A percentile compares a stretch with the other conserved stretches of the same genome.
These are phyloP conservation scores for Urocitellus parryii DNA, from an alignment of 2,113 vertebrate genomes.

Conservation along the genomic window DNA sequence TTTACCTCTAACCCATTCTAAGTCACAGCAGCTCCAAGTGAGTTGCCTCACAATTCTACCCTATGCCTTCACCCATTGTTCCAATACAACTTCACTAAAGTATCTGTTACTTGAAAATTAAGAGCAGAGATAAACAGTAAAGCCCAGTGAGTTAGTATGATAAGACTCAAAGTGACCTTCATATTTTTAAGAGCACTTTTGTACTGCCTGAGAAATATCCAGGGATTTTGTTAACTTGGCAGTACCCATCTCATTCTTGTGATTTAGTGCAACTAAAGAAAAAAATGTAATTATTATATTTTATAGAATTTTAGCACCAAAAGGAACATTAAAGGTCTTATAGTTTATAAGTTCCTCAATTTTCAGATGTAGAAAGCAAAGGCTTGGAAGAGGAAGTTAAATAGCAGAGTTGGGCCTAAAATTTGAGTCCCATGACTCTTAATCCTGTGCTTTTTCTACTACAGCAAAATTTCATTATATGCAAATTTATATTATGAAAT, in stretches of 20 bases:
- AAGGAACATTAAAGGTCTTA: not conserved
- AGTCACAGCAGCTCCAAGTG: not conserved
- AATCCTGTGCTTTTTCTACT: not conserved
- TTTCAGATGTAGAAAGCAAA: conserved; percentile 47
- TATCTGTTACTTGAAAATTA: not conserved
- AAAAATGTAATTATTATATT: conserved; percentile 12
- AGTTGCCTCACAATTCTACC: not conserved
- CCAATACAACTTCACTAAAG: conserved; percentile 3
- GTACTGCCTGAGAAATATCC: not conserved
- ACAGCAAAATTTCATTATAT: not conserved
- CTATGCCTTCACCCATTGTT: not conserved
- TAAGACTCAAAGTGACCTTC: not conserved
- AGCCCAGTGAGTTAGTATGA: not conserved
- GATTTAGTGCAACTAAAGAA: conserved; percentile 45
- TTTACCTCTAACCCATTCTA: not conserved
- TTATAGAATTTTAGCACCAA: conserved; percentile 22
- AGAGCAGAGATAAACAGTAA: conserved; percentile 22
- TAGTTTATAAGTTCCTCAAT: not conserved
- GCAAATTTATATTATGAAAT: conserved; percentile 9
- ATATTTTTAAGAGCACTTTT: conserved; percentile 27
- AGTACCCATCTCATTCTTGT: not conserved
- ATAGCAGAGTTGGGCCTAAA: not conserved
- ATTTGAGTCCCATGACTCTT: not conserved
- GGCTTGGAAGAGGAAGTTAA: not conserved
- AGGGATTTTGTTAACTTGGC: not conserved